These are phyloP conservation scores for Folsomia candida DNA, from an alignment of 2,888 invertebrate genomes.

Conservation along the genomic window DNA sequence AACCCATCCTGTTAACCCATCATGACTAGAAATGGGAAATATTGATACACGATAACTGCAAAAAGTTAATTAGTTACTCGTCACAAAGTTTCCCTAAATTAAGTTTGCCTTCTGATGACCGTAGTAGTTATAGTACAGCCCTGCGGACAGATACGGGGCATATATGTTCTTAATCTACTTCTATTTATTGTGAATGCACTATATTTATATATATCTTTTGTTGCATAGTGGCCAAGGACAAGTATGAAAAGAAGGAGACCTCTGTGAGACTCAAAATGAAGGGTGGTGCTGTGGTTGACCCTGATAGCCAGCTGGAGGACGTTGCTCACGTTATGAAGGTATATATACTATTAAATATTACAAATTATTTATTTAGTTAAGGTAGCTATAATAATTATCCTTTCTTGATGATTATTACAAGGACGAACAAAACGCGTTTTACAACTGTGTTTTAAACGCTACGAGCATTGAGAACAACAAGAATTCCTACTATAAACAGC, in stretches of 20 bases:
- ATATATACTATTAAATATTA: background rate
- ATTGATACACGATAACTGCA: slow-evolving; percentile 12
- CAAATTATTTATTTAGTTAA: background rate
- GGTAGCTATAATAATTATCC: background rate
- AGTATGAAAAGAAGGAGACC: slow-evolving; percentile 37
- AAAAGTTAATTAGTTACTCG: slow-evolving; percentile 21
- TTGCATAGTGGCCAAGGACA: slow-evolving; percentile 17
- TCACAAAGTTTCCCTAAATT: slow-evolving; percentile 51
- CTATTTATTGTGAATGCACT: background rate
- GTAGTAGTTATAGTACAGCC: slow-evolving; percentile 46
- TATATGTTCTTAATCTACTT: slow-evolving; percentile 15
- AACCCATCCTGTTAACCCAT: too few relatives aligned
- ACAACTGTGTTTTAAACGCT: slow-evolving; percentile 74
- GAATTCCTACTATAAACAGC: slow-evolving; percentile 94
- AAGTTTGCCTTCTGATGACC: slow-evolving; percentile 54
- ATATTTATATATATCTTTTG: background rate
- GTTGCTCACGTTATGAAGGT: slow-evolving; percentile 72
- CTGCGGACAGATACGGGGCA: slow-evolving; percentile 54
- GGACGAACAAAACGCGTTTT: slow-evolving; percentile 65
- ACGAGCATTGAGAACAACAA: slow-evolving; percentile 82
- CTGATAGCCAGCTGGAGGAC: slow-evolving; percentile 77
- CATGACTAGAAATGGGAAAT: background rate
- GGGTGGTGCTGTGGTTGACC: slow-evolving; percentile 88
- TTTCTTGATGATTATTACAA: slow-evolving; percentile 5
- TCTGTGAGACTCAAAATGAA: slow-evolving; percentile 68